Evolutionary conservation across 2,797 vertebrate species (phyloP), one percentile per base, ranked within the genome.

Genomic region (Halcyon leucocephala): DNA sequence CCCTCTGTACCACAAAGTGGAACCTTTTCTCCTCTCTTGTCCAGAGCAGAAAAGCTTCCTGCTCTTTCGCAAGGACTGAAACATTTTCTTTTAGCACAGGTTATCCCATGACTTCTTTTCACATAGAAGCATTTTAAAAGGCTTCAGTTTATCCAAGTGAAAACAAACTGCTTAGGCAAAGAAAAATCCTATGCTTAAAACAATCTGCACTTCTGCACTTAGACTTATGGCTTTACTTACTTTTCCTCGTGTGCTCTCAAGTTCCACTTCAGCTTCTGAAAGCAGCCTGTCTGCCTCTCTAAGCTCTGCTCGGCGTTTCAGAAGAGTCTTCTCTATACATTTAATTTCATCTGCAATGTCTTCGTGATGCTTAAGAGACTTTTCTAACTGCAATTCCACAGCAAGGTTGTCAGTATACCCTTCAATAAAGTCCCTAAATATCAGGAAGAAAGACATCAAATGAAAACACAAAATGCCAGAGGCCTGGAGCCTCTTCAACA

Each of bases 241-340:
- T 97, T 99, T 98, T 39, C 97, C 97, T 89, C 80, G 97, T 35
- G 97, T 97, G 84, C 95, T 96, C 57, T 98, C 95, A 17, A 99
- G 97, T n/a, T 98, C 98, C 57, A 94, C 97, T 84, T 99, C 98
- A 22, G 98, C 99, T 94, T 99, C 98, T 13, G 98, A 89, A 78
- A 99, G 98, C 21, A 98, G 98, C n/a, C 98, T 93, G 92, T 99
- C 98, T 0, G 99, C 98, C 87, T 99, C 98, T 46, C 99, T 97
- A 5, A 99, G 98, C 94, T 99, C 99, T 0, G 98, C 98, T 74
- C 98, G 95, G 35, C 99, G 98, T 76, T 98, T 99, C 82, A 98
- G 84, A 8, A 99, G 98, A 4, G 99, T 99, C 91, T 98, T 98
- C 96, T 99, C 99, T 66, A 99, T 73, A 95, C 99, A 99, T 55